Conservation (phyloP, 2,113 vertebrate genomes). For the Urocynchramus pylzowi region DNA sequence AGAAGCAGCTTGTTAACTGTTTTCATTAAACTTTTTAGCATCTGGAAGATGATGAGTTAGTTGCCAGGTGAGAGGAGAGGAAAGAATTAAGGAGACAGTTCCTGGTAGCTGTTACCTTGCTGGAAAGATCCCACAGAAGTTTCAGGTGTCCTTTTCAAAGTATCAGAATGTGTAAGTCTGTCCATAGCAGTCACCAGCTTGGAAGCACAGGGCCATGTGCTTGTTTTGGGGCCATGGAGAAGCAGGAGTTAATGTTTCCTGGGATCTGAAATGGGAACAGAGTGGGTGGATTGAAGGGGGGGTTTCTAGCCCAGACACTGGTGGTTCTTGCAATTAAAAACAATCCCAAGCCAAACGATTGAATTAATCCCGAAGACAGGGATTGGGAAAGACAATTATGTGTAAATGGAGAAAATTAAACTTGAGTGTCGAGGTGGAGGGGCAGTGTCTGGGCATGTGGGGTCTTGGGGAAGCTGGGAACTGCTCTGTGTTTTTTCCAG, state of each 20-base stretch:
- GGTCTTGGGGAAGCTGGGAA: neutral
- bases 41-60: neutral
- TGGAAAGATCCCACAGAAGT: neutral
- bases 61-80: neutral
- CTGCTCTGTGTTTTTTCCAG: accelerated
- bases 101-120: neutral
- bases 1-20: neutral
- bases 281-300: neutral
- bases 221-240: neutral
- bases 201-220: neutral
- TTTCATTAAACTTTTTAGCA: neutral
- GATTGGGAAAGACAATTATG: neutral
- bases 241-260: neutral
- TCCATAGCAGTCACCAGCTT: neutral
- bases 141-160: neutral
- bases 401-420: neutral
- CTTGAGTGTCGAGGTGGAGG: neutral
- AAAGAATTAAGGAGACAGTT: neutral
- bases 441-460: neutral
- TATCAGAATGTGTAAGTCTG: neutral
- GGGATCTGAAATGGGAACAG: neutral
- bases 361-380: neutral
- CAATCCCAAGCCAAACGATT: neutral
- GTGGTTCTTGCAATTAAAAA: neutral
- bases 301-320: neutral